Conservation (phyloP, 23 tunicate genomes). For the Phallusia fumigata region DNA sequence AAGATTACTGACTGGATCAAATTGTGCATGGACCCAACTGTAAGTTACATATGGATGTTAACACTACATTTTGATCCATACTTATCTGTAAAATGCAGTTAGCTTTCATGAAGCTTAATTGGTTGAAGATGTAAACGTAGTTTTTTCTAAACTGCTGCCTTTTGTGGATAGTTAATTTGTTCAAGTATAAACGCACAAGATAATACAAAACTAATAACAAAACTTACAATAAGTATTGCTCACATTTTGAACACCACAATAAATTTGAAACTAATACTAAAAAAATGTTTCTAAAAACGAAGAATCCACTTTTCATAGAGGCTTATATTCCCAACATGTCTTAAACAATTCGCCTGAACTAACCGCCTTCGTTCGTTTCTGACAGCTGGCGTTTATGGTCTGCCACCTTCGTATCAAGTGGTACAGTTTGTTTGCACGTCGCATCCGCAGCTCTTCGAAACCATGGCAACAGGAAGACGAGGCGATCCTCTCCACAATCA, state of each 20-base stretch:
- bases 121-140: no score
- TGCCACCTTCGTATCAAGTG: conserved; percentile 77
- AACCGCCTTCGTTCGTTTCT: neutral
- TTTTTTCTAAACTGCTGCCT: no score
- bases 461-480: conserved; percentile 91
- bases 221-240: no score
- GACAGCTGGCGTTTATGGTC: conserved; percentile 66
- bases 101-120: neutral
- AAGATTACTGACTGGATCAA: conserved; percentile 76
- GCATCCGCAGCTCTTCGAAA: conserved; percentile 72
- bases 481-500: conserved; percentile 71
- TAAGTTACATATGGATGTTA: conserved; percentile 4
- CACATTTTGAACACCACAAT: no score
- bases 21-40: conserved; percentile 76
- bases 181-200: no score
- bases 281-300: no score
- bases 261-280: no score
- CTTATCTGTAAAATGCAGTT: neutral
- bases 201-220: no score
- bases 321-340: no score
- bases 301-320: no score
- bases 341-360: no score
- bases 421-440: conserved; percentile 79
- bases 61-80: neutral
- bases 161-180: no score